Evolutionary conservation across 2,797 vertebrate genomes (phyloP).

Genomic region (Scleropages formosus): DNA sequence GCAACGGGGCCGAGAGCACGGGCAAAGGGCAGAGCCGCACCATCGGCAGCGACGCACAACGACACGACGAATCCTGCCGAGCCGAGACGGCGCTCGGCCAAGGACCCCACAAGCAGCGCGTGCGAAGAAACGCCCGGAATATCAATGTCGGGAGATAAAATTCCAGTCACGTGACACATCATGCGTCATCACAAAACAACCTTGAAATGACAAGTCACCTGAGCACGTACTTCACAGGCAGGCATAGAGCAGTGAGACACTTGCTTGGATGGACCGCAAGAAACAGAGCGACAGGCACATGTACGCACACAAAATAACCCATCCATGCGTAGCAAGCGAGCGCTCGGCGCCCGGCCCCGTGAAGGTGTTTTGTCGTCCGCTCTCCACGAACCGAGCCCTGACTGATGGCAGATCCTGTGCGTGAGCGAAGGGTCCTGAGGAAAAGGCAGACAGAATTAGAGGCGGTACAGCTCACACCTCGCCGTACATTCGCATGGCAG

Average conservation of each 20-base stretch:
- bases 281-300: neutral
- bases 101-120: constrained; percentile 41
- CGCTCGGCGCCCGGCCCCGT: neutral
- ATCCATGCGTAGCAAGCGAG: neutral
- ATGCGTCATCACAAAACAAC: constrained; percentile 10
- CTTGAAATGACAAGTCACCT: neutral
- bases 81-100: no score
- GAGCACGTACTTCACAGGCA: neutral
- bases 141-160: neutral
- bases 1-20: constrained; percentile 34
- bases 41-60: no score
- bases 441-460: neutral
- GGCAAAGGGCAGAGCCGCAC: no score
- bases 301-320: neutral
- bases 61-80: no score
- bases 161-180: neutral
- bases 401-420: constrained; percentile 2
- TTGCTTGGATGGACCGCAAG: neutral
- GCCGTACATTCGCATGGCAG: neutral
- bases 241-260: neutral
- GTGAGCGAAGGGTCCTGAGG: neutral
- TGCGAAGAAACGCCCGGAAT: neutral
- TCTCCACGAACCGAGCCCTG: neutral
- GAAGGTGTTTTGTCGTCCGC: neutral
- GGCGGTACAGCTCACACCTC: no score